Conservation (phyloP, 2,113 vertebrate genomes). For the Rhinolophus sinicus region DNA sequence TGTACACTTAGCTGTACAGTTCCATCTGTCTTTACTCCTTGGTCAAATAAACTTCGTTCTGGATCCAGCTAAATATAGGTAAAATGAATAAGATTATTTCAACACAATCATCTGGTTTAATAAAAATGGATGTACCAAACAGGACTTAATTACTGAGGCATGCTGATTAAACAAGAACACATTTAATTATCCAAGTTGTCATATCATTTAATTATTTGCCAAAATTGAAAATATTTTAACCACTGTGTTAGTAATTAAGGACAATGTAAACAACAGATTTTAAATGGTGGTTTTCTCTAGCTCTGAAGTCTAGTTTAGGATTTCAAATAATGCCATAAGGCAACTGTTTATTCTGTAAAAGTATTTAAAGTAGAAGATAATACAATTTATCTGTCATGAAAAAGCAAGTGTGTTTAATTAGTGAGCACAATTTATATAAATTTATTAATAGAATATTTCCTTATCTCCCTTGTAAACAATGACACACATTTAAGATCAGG, state of each 20-base stretch:
- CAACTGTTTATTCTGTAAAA: constrained; percentile 6
- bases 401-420: not conserved
- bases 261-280: not conserved
- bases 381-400: not conserved
- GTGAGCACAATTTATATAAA: not conserved
- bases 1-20: constrained; percentile 98
- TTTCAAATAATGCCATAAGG: constrained; percentile 26
- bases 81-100: constrained; percentile 53
- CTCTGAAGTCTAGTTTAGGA: constrained; percentile 27
- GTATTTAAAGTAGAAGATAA: constrained; percentile 44
- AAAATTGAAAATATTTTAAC: constrained; percentile 65
- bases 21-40: constrained; percentile 99
- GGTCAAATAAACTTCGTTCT: constrained; percentile 97
- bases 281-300: not conserved
- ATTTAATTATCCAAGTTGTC: constrained; percentile 39
- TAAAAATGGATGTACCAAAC: not conserved
- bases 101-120: constrained; percentile 32
- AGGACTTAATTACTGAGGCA: constrained; percentile 17
- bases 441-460: not conserved
- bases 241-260: not conserved
- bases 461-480: not conserved
- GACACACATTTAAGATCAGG: not conserved
- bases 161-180: constrained; percentile 44
- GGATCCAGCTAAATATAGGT: constrained; percentile 91
- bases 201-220: constrained; percentile 15